Percentiles rank a stretch among this genome's conserved stretches.
Conservation (phyloP, 2,888 invertebrate genomes). For the Leucoma salicis region DNA sequence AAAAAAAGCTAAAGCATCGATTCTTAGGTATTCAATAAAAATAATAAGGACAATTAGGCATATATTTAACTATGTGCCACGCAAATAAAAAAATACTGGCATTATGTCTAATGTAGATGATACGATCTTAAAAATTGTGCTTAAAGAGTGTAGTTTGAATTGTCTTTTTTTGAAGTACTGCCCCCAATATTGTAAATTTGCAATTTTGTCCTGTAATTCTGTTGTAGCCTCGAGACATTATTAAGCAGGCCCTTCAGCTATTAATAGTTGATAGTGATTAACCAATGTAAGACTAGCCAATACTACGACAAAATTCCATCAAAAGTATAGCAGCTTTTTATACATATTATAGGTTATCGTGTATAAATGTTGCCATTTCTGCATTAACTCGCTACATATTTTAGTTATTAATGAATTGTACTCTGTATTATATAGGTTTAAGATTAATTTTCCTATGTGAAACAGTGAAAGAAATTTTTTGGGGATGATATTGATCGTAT, state of each 20-base stretch:
- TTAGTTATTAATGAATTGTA: constrained; percentile 33
- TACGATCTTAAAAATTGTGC: too few species aligned
- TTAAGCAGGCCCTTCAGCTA: neutral
- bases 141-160: too few species aligned
- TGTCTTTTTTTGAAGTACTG: too few species aligned
- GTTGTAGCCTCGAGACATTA: neutral
- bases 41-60: too few species aligned
- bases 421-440: constrained; percentile 64
- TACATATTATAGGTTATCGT: neutral
- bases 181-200: too few species aligned
- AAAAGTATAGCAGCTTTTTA: constrained; percentile 7
- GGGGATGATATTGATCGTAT: constrained; percentile 10
- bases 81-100: too few species aligned
- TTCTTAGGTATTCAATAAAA: too few species aligned
- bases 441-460: constrained; percentile 46
- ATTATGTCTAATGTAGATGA: too few species aligned
- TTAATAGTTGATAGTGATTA: too few species aligned
- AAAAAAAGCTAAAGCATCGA: neutral
- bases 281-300: neutral
- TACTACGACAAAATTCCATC: neutral
- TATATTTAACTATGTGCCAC: too few species aligned
- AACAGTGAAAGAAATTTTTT: constrained; percentile 11
- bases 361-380: constrained; percentile 5
- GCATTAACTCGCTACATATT: constrained; percentile 20
- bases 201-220: too few species aligned